Evolutionary conservation across 2,113 vertebrate species (phyloP), one percentile per base, ranked within the genome.

Genomic region (Coracopsis vasa): DNA sequence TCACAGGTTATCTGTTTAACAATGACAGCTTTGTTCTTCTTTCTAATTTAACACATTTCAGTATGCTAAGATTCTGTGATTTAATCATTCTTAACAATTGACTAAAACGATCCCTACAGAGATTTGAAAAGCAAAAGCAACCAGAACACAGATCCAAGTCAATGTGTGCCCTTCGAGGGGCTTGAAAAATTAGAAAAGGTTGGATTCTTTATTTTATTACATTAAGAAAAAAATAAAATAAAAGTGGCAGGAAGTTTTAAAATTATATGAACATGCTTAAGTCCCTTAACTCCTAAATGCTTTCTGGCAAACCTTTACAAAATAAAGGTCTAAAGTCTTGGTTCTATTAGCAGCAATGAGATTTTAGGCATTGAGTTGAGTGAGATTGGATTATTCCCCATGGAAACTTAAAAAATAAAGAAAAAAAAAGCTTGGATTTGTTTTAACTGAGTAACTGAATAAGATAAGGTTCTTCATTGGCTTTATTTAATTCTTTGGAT

Each of bases 1-100:
- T 92, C 88, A 94, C 74, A 86, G 91, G 92, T 96, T 94, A 95
- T 92, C 97, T 95, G 70, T 91, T 97, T 97, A 97, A 97, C 86
- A 78, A 77, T 0, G 5, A 78, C n/a, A 67, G 25, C 35, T 96
- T 96, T 97, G 66, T 95, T 95, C 84, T 92, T 85, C 80, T 90
- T 96, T 81, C 62, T 91, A 71, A 96, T 90, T 95, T 95, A 94
- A 93, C 90, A 82, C 65, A 74, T 82, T 95, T 83, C 21, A 53
- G 50, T 66, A 89, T 91, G 42, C 62, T 88, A 78, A 69, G 10
- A 84, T 47, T 94, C 65, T 8, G 9, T 2, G 2, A 94, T 95
- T 88, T 90, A 94, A 95, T 93, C 44, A 90, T 94, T 95, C 64
- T 84, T 94, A 94, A 88, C 86, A 86, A 93, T 66, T 82, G 66